A percentile compares a stretch with the other conserved stretches of the same genome.
Evolutionary conservation across 2,797 vertebrate species (phyloP).

Genomic region (Urocyon cinereoargenteus): DNA sequence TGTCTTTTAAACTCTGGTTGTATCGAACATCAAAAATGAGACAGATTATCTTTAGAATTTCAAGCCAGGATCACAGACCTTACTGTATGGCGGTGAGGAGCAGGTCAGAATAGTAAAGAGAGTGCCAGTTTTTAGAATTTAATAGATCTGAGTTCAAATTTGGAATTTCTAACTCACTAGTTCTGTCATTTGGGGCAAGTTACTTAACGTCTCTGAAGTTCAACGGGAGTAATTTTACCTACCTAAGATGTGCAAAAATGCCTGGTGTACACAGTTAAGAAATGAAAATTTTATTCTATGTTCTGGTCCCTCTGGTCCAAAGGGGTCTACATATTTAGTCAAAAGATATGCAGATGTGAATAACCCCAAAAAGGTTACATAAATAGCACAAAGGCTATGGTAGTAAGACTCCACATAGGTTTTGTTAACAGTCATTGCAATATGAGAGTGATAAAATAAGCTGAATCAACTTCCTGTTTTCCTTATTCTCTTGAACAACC

Average conservation of each 20-base stretch:
- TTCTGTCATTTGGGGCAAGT: background rate
- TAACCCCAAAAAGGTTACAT: background rate
- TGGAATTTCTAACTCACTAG: background rate
- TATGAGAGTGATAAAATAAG: background rate
- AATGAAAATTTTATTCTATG: background rate
- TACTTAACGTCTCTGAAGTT: background rate
- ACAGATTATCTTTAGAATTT: background rate
- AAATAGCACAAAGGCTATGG: background rate
- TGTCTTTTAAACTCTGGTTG: background rate
- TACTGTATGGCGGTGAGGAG: fast-evolving
- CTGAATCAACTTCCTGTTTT: background rate
- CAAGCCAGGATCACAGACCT: background rate
- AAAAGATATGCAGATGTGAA: background rate
- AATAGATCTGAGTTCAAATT: background rate
- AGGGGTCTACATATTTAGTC: background rate
- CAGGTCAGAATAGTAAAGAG: background rate
- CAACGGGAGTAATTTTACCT: background rate
- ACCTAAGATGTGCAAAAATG: background rate
- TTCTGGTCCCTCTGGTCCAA: background rate
- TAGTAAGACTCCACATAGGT: background rate
- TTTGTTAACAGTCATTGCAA: background rate
- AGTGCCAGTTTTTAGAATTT: background rate
- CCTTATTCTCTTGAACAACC: background rate
- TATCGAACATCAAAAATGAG: background rate
- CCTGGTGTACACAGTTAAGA: background rate